Conservation (phyloP, 2,888 invertebrate species). For the Sinelater perroti region DNA sequence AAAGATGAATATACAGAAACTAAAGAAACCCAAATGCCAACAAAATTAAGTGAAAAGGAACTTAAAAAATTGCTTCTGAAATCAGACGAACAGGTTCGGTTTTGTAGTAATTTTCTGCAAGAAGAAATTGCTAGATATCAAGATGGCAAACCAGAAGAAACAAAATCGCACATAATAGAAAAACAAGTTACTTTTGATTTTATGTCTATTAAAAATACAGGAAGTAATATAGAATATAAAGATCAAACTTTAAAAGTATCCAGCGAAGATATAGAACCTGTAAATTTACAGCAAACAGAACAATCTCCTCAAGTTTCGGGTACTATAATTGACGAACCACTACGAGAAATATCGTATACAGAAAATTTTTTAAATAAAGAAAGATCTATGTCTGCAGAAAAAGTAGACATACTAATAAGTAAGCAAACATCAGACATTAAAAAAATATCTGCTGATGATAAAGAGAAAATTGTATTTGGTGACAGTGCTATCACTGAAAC, state of each 20-base stretch:
- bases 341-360: slow-evolving; percentile 27
- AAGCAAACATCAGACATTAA: not conserved
- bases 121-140: slow-evolving; percentile 42
- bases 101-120: slow-evolving; percentile 40
- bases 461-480: not conserved
- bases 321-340: slow-evolving; percentile 22
- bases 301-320: slow-evolving; percentile 19
- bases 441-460: not conserved
- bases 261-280: no score
- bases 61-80: no score
- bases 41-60: no score
- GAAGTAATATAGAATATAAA: no score
- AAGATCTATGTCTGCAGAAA: slow-evolving; percentile 39
- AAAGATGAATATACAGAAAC: slow-evolving; percentile 38
- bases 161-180: not conserved
- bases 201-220: no score
- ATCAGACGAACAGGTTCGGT: no score
- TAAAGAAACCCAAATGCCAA: no score
- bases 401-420: slow-evolving; percentile 20
- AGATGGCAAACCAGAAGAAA: slow-evolving; percentile 31
- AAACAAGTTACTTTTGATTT: no score
- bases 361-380: slow-evolving; percentile 41
- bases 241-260: no score
- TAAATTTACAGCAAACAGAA: no score
- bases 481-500: not conserved